phyloP scores from a whole-genome alignment of 1,140 invertebrate species.

The Zaprionus capensis region DNA sequence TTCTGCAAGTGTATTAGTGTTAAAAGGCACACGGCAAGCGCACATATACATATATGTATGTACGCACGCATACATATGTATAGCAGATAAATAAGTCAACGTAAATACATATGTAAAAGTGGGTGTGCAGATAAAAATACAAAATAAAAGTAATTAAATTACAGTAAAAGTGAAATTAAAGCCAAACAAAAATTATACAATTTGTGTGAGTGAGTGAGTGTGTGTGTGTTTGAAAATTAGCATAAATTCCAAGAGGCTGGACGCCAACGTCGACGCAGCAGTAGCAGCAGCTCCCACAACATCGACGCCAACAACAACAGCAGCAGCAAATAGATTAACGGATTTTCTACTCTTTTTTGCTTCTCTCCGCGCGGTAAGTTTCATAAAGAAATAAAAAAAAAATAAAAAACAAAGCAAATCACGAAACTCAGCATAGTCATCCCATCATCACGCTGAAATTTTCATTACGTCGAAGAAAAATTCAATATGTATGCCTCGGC shows the following conservation, averaged over 20 bases:
- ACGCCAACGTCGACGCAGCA: conserved; percentile 48
- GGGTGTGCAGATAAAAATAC: conserved; percentile 35
- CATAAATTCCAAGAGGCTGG: conserved; percentile 57
- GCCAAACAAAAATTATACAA: conserved; percentile 45
- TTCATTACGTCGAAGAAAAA: conserved; percentile 77
- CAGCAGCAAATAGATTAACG: conserved; percentile 57
- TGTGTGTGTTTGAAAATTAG: conserved; percentile 46
- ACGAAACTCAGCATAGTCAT: conserved; percentile 19
- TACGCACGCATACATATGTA: conserved; percentile 26
- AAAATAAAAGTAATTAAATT: conserved; percentile 53
- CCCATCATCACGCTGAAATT: conserved; percentile 59
- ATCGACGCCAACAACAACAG: conserved; percentile 26
- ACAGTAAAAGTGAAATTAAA: conserved; percentile 64
- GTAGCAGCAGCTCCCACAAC: conserved; percentile 53
- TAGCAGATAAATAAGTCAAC: conserved; percentile 41
- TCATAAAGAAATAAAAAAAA: conserved; percentile 5
- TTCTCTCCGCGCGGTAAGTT: conserved; percentile 68
- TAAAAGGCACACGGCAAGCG: conserved; percentile 49
- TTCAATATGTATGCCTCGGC: conserved; percentile 75
- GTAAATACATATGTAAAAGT: conserved; percentile 33
- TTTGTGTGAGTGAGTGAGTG: conserved; percentile 33
- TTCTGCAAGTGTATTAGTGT: conserved; percentile 74
- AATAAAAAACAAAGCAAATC: conserved; percentile 12
- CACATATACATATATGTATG: conserved; percentile 38
- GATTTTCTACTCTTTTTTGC: conserved; percentile 69